Conservation (phyloP, 2,888 invertebrate genomes). For the Hylaea fasciaria region DNA sequence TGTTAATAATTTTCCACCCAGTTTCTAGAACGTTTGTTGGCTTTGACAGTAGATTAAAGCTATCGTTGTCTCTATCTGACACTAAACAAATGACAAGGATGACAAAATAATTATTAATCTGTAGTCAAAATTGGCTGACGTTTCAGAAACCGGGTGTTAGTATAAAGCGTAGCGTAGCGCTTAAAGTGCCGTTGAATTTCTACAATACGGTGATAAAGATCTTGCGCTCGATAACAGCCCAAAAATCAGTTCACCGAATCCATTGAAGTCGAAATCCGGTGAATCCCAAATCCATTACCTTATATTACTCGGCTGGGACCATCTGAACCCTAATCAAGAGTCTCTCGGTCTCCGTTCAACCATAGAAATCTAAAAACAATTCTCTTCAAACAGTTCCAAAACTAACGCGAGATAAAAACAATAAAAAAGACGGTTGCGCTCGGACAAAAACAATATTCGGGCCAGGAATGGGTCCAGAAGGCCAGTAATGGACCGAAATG, state of each 20-base stretch:
- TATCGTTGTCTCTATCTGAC: too few relatives aligned
- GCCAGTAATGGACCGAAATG: slow-evolving; percentile 48
- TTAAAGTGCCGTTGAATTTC: not conserved
- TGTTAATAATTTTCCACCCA: too few relatives aligned
- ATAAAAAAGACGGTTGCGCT: slow-evolving; percentile 48
- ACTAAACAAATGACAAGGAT: too few relatives aligned
- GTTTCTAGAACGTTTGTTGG: too few relatives aligned
- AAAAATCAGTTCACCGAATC: slow-evolving; percentile 21
- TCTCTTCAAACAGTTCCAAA: slow-evolving; percentile 39
- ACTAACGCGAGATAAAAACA: slow-evolving; percentile 51
- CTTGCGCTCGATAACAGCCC: slow-evolving; percentile 7
- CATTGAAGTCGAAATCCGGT: slow-evolving; percentile 19
- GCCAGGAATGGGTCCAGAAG: slow-evolving; percentile 49
- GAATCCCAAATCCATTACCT: slow-evolving; percentile 29
- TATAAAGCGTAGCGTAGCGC: too few relatives aligned
- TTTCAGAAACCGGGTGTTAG: too few relatives aligned
- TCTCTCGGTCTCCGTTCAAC: slow-evolving; percentile 6
- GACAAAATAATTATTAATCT: too few relatives aligned
- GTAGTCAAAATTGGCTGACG: too few relatives aligned
- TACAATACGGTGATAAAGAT: slow-evolving; percentile 6
- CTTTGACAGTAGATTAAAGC: too few relatives aligned
- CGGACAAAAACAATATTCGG: slow-evolving; percentile 56
- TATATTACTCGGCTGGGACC: slow-evolving; percentile 3
- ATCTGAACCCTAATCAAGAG: slow-evolving; percentile 26
- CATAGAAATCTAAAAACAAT: slow-evolving; percentile 31